Base-by-base conservation (phyloP, 2,113 vertebrate species). In the Cochlearius cochlearius region DNA sequence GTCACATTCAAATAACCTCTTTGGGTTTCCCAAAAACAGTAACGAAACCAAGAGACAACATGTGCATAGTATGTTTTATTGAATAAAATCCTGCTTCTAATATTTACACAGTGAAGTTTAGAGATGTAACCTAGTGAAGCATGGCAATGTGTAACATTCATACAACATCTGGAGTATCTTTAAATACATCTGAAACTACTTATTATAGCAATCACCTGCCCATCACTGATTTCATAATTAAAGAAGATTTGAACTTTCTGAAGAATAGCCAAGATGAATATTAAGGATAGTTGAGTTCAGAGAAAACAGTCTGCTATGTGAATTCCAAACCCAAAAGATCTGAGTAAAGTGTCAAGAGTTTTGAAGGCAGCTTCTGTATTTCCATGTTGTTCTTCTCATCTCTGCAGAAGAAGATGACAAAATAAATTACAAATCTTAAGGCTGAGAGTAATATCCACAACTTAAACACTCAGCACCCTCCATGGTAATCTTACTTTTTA, bases 321-420 rank as follows among this genome's bases (percentile, higher is more conserved):
- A 90, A 84, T 96, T 93, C 67, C 90, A 97, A 94, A 93, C 72
- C 49, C 88, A 25, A 79, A 84, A 95, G 41, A 47, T 82, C 38
- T 74, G 55, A 94, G 52, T 43, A 89, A 92, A 95, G 93, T 84
- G 90, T 72, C 69, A 96, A 80, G 83, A 92, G 62, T 91, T 94
- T 90, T 91, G 94, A 97, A 98, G 97, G 97, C 67, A 89, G 97
- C 92, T 96, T 96, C 89, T 59, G 12, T 87, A 84, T 92, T 92
- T 96, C 92, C 85, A 90, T 43, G 68, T 89, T 88, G 68, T 78
- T 98, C 77, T 86, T 93, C 88, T 91, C 32, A 56, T 88, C 92
- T 94, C 97, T 98, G 97, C 66, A 97, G 95, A 97, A 98, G 91
- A 96, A 97, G 85, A 92, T 34, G 66, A 92, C 59, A 95, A 79